phyloP scores from a whole-genome alignment of 2,797 vertebrate species.

The Carapus acus region DNA sequence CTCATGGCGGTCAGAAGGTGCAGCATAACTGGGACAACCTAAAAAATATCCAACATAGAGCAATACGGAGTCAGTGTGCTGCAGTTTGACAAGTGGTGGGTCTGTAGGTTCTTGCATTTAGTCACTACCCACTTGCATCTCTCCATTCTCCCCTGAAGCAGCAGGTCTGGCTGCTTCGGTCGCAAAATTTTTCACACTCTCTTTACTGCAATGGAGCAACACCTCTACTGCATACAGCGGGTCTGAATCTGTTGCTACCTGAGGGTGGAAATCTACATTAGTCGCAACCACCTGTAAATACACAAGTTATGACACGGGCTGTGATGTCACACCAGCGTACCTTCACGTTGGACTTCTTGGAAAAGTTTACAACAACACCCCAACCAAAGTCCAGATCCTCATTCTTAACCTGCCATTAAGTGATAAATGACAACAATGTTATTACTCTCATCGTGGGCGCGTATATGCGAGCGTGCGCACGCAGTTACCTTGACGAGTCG shows the following conservation, averaged over 20 bases:
- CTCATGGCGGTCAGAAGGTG: slow-evolving; percentile 90
- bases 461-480: background rate
- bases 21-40: slow-evolving; percentile 96
- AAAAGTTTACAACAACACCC: slow-evolving; percentile 95
- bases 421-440: background rate
- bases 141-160: slow-evolving; percentile 82
- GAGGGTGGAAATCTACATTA: slow-evolving; percentile 2
- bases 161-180: slow-evolving; percentile 89
- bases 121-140: slow-evolving; percentile 85
- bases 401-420: slow-evolving; percentile 81
- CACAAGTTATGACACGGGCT: too few species aligned
- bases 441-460: background rate
- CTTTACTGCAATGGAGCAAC: slow-evolving; percentile 89
- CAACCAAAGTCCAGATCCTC: slow-evolving; percentile 92
- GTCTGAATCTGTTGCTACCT: slow-evolving; percentile 82
- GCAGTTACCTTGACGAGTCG: slow-evolving; percentile 84
- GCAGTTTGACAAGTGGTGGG: too few species aligned
- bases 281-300: background rate
- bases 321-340: slow-evolving; percentile 54
- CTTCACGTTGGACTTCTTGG: slow-evolving; percentile 93
- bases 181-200: slow-evolving; percentile 88
- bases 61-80: background rate
- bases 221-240: slow-evolving; percentile 91
- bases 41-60: slow-evolving; percentile 9
- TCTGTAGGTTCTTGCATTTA: background rate